phyloP scores from a whole-genome alignment of 1,140 invertebrate genomes.

The Periplaneta americana region DNA sequence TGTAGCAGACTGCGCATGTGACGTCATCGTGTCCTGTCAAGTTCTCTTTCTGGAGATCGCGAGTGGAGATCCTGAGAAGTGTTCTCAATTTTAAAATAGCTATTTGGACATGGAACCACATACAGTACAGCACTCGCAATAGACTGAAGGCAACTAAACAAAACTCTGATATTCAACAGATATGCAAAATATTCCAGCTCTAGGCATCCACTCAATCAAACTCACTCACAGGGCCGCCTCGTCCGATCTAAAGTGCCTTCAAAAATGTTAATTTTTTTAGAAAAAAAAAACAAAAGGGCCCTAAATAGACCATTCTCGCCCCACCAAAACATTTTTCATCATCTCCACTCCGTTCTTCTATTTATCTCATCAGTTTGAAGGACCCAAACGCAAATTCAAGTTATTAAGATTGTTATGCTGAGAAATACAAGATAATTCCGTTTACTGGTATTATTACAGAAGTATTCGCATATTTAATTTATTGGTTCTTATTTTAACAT shows the following conservation, averaged over 20 bases:
- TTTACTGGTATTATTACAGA: constrained; percentile 25
- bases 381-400: constrained; percentile 26
- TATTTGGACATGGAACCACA: constrained; percentile 51
- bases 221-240: constrained; percentile 25
- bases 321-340: constrained; percentile 27
- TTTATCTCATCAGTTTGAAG: constrained; percentile 20
- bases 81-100: constrained; percentile 63
- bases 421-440: constrained; percentile 25
- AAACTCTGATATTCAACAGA: constrained; percentile 24
- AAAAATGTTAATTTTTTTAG: constrained; percentile 34
- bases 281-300: constrained; percentile 27
- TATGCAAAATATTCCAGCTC: constrained; percentile 21
- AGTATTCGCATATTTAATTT: constrained; percentile 20
- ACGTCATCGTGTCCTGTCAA: neutral
- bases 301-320: constrained; percentile 32
- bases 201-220: constrained; percentile 29
- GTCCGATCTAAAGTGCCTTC: constrained; percentile 34
- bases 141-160: constrained; percentile 32
- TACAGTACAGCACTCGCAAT: constrained; percentile 26
- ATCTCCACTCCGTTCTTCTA: constrained; percentile 23
- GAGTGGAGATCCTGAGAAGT: constrained; percentile 15
- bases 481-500: constrained; percentile 28
- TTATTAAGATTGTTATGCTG: constrained; percentile 29
- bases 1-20: neutral
- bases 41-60: neutral